Conservation (phyloP, 2,797 vertebrate genomes). For the Acomys russatus region DNA sequence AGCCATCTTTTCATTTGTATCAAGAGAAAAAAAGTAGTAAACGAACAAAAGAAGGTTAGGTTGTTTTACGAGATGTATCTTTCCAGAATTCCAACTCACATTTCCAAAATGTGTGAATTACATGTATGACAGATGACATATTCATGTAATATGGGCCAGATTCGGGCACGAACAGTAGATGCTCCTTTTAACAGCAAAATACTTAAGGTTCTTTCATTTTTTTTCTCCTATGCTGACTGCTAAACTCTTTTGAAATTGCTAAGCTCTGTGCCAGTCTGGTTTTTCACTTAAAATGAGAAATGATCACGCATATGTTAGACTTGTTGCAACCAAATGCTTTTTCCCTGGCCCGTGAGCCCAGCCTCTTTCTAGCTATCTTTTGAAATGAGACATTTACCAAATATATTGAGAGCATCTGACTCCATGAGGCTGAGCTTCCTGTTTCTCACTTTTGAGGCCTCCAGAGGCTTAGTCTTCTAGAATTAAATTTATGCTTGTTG, state of each 20-base stretch:
- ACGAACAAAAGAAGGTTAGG: constrained; percentile 19
- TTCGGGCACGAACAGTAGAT: constrained; percentile 14
- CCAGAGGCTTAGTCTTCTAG: constrained; percentile 36
- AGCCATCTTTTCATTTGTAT: constrained; percentile 49
- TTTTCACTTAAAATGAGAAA: constrained; percentile 71
- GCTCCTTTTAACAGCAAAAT: constrained; percentile 56
- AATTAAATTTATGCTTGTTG: constrained; percentile 65
- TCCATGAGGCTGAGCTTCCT: constrained; percentile 21
- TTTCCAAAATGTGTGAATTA: constrained; percentile 53
- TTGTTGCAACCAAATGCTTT: constrained; percentile 55
- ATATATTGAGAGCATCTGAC: constrained; percentile 21
- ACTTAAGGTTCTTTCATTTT: neutral
- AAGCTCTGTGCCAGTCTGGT: constrained; percentile 33
- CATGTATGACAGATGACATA: constrained; percentile 58
- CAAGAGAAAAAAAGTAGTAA: constrained; percentile 55
- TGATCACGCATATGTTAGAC: neutral
- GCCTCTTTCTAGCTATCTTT: constrained; percentile 30
- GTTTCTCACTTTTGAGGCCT: constrained; percentile 58
- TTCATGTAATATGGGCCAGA: constrained; percentile 11
- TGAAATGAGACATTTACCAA: constrained; percentile 56
- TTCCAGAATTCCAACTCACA: constrained; percentile 62
- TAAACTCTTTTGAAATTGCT: constrained; percentile 62
- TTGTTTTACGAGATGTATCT: constrained; percentile 40
- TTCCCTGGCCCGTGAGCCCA: neutral
- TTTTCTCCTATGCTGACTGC: neutral